Evolutionary conservation across 1,140 invertebrate genomes (phyloP).

Genomic region (Teleopsis dalmanni): DNA sequence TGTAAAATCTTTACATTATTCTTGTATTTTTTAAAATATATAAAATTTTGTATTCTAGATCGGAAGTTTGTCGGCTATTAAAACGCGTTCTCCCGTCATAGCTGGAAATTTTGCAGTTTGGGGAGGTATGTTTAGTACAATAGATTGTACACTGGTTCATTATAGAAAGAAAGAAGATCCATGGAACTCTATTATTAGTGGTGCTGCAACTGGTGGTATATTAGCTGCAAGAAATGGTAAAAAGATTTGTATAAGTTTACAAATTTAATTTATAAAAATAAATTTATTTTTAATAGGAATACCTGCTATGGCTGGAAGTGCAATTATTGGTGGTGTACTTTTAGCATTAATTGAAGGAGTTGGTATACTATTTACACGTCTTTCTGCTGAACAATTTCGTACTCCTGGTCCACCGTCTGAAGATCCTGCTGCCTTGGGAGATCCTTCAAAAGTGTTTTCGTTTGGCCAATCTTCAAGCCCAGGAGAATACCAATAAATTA

Average conservation of each 20-base stretch:
- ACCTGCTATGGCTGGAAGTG: constrained; percentile 92
- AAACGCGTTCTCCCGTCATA: constrained; percentile 82
- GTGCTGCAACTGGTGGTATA: constrained; percentile 89
- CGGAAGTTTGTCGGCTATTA: constrained; percentile 78
- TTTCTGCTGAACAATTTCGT: constrained; percentile 84
- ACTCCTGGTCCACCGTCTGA: constrained; percentile 64
- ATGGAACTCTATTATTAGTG: constrained; percentile 97
- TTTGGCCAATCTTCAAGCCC: constrained; percentile 17
- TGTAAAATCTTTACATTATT: not conserved
- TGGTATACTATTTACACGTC: constrained; percentile 83
- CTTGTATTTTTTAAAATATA: constrained; percentile 23
- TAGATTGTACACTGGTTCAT: constrained; percentile 92
- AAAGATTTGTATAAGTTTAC: not conserved
- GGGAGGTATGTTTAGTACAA: constrained; percentile 94
- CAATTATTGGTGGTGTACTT: constrained; percentile 87
- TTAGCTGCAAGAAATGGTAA: constrained; percentile 88
- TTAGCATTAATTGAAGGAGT: constrained; percentile 95
- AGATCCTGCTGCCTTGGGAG: constrained; percentile 59
- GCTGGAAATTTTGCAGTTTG: constrained; percentile 91
- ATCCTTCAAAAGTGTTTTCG: constrained; percentile 27
- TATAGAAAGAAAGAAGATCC: constrained; percentile 95
- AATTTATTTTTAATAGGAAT: constrained; percentile 48
- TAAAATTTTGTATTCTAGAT: too few relatives aligned
- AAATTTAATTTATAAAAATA: not conserved
- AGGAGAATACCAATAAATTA: constrained; percentile 22